phyloP scores from a whole-genome alignment of 2,888 invertebrate species.

The Steromphala cineraria region DNA sequence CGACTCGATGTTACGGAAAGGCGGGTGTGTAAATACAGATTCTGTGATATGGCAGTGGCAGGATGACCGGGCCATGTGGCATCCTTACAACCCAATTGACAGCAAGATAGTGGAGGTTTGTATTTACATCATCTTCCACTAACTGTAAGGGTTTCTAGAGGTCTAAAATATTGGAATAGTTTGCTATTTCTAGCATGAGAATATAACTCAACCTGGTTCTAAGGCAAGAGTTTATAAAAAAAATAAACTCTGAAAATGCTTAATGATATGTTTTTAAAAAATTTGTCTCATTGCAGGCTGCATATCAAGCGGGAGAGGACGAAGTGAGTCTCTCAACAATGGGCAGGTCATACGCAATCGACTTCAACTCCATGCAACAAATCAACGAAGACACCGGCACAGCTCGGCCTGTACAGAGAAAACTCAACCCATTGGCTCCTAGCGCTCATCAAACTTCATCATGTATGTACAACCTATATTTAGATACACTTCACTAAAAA shows the following conservation, averaged over 20 bases:
- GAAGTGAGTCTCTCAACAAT: slow-evolving; percentile 94
- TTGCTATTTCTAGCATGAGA: too few species aligned
- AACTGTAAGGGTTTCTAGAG: too few species aligned
- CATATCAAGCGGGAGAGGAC: slow-evolving; percentile 94
- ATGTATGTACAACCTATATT: slow-evolving; percentile 7
- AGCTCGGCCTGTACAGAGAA: slow-evolving; percentile 88
- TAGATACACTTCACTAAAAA: not conserved
- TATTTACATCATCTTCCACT: too few species aligned
- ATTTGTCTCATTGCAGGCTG: slow-evolving; percentile 79
- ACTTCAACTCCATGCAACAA: slow-evolving; percentile 98
- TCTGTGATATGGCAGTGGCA: slow-evolving; percentile 97
- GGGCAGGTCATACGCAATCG: slow-evolving; percentile 95
- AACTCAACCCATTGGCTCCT: slow-evolving; percentile 67
- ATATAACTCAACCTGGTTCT: too few species aligned
- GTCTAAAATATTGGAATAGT: too few species aligned
- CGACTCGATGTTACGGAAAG: slow-evolving; percentile 84
- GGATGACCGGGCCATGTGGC: slow-evolving; percentile 93
- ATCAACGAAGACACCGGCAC: slow-evolving; percentile 98
- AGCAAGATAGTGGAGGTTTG: slow-evolving; percentile 92
- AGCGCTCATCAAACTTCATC: slow-evolving; percentile 46
- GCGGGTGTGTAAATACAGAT: slow-evolving; percentile 80
- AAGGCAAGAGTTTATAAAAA: too few species aligned
- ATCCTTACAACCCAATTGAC: slow-evolving; percentile 94
- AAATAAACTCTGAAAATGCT: too few species aligned
- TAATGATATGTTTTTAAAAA: not conserved